Evolutionary conservation across 2,797 vertebrate species (phyloP).

Genomic region (Steatocranus sp.): DNA sequence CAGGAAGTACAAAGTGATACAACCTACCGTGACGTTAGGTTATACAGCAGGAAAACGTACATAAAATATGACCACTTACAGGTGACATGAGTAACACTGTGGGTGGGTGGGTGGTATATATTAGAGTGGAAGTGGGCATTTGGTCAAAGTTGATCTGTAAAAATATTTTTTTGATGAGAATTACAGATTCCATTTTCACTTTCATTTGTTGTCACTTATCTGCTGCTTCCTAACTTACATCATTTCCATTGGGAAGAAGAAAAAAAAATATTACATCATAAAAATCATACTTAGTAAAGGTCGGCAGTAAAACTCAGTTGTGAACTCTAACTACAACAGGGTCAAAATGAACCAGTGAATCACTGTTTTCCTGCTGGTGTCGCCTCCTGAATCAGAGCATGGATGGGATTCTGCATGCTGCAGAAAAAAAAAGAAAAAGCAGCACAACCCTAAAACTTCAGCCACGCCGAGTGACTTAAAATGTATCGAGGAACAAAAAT

Average conservation of each 20-base stretch:
- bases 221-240: neutral
- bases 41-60: neutral
- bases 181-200: neutral
- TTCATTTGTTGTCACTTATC: neutral
- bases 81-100: neutral
- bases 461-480: neutral
- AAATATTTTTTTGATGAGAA: neutral
- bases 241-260: neutral
- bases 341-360: neutral
- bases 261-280: neutral
- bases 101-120: neutral
- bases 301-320: neutral
- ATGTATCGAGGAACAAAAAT: neutral
- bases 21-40: neutral
- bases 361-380: neutral
- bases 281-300: neutral
- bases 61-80: neutral
- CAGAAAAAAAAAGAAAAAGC: neutral
- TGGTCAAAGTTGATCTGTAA: neutral
- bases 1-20: neutral
- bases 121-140: neutral
- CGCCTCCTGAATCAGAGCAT: neutral
- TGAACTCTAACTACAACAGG: neutral
- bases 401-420: neutral
- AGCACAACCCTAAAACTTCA: neutral